These are phyloP conservation scores for Seriola dumerili DNA, from an alignment of 2,113 vertebrate genomes.

Conservation along the genomic window DNA sequence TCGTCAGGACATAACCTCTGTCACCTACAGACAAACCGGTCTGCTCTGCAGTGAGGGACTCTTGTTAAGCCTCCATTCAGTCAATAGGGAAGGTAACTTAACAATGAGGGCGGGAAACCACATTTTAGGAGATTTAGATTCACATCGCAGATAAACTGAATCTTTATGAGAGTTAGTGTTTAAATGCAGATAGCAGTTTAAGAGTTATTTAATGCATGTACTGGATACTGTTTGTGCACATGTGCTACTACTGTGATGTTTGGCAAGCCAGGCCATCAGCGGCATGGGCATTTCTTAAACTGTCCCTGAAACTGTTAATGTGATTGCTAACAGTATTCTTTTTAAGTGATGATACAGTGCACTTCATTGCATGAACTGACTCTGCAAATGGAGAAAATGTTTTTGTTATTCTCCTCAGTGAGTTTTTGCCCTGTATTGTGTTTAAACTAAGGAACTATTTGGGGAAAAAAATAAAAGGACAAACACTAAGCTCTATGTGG, in stretches of 20 bases:
- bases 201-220: not conserved
- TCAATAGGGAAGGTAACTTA: not conserved
- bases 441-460: too few relatives aligned
- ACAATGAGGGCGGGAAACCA: not conserved
- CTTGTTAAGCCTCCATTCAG: not conserved
- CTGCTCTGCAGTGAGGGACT: not conserved
- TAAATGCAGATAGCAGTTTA: not conserved
- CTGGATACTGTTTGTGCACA: too few relatives aligned
- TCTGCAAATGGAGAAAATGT: too few relatives aligned
- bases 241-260: not conserved
- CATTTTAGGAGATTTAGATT: not conserved
- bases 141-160: not conserved
- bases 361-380: too few relatives aligned
- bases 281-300: not conserved
- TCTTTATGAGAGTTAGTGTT: not conserved
- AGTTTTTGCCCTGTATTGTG: too few relatives aligned
- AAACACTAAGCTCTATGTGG: too few relatives aligned
- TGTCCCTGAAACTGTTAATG: too few relatives aligned
- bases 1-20: slow-evolving; percentile 9
- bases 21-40: not conserved
- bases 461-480: too few relatives aligned
- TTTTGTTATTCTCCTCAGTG: not conserved
- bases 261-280: not conserved
- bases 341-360: too few relatives aligned
- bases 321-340: not conserved